Evolutionary conservation across 1,140 invertebrate species (phyloP).

Genomic region (Bombus polaris): DNA sequence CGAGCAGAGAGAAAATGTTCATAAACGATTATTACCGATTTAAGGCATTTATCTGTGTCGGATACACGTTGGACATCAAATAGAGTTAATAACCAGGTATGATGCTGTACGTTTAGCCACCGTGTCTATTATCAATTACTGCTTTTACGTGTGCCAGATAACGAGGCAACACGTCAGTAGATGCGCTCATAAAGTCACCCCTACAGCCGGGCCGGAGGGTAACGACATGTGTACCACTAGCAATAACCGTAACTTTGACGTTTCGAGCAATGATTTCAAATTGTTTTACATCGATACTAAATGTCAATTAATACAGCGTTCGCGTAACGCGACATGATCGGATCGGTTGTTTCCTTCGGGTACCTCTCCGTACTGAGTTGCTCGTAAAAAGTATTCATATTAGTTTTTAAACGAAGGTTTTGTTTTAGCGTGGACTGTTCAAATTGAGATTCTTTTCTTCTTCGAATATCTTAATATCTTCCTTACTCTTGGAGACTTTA

Average conservation of each 20-base stretch:
- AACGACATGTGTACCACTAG: slow-evolving; percentile 53
- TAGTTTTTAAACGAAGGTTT: neutral
- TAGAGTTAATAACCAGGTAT: neutral
- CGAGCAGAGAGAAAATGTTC: neutral
- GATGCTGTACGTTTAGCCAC: neutral
- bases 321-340: neutral
- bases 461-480: neutral
- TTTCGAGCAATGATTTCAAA: slow-evolving; percentile 63
- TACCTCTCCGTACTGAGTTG: too few species aligned
- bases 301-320: slow-evolving; percentile 56
- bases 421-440: neutral
- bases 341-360: neutral
- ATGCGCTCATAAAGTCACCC: slow-evolving; percentile 43
- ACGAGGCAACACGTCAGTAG: neutral
- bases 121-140: slow-evolving; percentile 50
- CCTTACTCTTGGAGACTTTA: too few species aligned
- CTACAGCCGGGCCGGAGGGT: neutral
- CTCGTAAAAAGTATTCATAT: neutral
- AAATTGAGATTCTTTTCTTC: neutral
- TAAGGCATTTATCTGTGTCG: neutral
- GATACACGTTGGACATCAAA: neutral
- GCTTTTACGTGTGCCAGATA: slow-evolving; percentile 30
- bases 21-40: neutral
- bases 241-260: slow-evolving; percentile 64
- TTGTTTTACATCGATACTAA: slow-evolving; percentile 70